Conservation (phyloP, 1,140 invertebrate species). For the Agrypnia vestita region DNA sequence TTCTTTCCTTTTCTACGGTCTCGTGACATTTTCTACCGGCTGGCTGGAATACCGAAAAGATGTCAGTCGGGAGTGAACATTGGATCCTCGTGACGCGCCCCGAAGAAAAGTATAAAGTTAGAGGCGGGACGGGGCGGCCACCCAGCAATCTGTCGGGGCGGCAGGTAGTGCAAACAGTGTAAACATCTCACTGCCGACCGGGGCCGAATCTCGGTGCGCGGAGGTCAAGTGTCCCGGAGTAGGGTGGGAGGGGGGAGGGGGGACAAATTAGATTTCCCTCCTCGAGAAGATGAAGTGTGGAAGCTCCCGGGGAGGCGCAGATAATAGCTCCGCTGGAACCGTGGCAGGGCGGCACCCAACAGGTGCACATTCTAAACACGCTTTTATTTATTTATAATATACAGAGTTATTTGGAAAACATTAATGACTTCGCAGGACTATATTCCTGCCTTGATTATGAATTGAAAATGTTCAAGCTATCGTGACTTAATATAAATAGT, state of each 20-base stretch:
- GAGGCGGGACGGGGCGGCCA: not conserved
- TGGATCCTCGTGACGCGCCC: no score
- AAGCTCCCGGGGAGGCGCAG: conserved; percentile 21
- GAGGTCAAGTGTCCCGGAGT: conserved; percentile 20
- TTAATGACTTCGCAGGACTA: no score
- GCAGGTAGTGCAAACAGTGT: not conserved
- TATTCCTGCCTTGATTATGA: no score
- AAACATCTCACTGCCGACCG: not conserved
- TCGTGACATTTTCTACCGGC: no score
- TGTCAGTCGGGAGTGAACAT: no score
- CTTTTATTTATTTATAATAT: no score
- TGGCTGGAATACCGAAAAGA: no score
- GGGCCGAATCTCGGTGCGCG: conserved; percentile 18
- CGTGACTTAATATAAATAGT: no score
- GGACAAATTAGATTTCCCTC: conserved; percentile 44
- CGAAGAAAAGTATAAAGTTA: no score
- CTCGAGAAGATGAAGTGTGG: conserved; percentile 43
- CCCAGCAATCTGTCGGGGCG: not conserved
- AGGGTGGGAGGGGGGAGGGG: not conserved
- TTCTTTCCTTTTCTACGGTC: no score
- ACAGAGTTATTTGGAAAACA: no score
- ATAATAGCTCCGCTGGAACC: conserved; percentile 21
- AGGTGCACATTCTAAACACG: not conserved
- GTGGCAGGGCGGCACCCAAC: not conserved
- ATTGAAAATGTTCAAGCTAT: no score